Evolutionary conservation across 2,797 vertebrate genomes (phyloP), one percentile per base, ranked within the genome.

Genomic region (Ataeniobius toweri): DNA sequence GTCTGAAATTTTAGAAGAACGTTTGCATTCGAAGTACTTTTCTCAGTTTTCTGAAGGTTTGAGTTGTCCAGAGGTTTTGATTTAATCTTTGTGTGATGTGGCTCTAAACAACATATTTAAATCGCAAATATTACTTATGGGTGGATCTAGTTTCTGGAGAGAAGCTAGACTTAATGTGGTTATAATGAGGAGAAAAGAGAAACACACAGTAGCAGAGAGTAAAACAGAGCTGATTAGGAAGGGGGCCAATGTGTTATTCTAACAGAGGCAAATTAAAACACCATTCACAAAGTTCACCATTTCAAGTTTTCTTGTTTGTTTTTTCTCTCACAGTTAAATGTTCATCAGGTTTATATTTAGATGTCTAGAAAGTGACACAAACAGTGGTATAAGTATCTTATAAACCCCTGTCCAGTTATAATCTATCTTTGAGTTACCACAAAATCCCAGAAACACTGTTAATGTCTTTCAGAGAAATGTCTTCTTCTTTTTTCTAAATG

Each of bases 71-170:
- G 20, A 77, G 36, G 48, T 44, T 75, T 77, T 83, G 79, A 83
- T 50, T 86, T 59, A 61, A 79, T 65, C 75, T 73, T 79, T 16
- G 67, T 78, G 65, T 84, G 81, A 81, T 84, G 84, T 78, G 73
- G 76, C 71, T 75, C 81, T 74, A 79, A 76, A 78, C 46, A 68
- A 80, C 76, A 73, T 41, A 73, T 74, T 26, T 67, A 82, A 87
- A 89, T 63, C 70, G 44, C 51, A n/a, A 51, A 75, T 72, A 79
- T 46, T 39, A 16, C 79, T 75, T 71, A 74, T 67, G 73, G 83
- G 76, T 71, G n/a, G 73, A 56, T 61, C 80, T 75, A 74, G 78
- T 74, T 18, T 50, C 79, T 46, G 59, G 68, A 86, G 89, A 88
- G 89, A 77, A 89, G 36, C 20, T 36, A 8, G 81, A 53, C 55